These are phyloP conservation scores for Verasper variegatus DNA, from an alignment of 2,113 vertebrate genomes.

Conservation along the genomic window DNA sequence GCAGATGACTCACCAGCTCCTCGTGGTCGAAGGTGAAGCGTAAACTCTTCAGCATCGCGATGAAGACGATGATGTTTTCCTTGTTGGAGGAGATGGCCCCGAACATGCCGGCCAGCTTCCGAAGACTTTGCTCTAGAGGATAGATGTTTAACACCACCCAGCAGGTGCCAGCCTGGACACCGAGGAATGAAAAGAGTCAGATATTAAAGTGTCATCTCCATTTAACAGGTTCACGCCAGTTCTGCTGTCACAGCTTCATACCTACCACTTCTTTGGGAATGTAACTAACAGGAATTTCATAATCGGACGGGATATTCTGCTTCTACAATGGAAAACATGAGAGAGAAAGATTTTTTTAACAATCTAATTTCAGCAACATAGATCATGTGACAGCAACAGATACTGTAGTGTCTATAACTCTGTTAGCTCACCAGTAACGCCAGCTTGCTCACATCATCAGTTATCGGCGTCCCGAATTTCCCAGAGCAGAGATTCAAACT, in stretches of 20 bases:
- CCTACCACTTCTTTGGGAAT: constrained; percentile 78
- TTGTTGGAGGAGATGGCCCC: constrained; percentile 75
- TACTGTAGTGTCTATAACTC: not conserved
- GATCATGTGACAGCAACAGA: too few species aligned
- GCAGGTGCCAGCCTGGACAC: constrained; percentile 69
- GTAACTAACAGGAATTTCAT: constrained; percentile 76
- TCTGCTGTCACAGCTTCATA: constrained; percentile 8
- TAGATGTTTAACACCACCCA: constrained; percentile 80
- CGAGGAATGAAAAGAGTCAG: not conserved
- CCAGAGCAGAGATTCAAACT: constrained; percentile 72
- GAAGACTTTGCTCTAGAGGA: constrained; percentile 78
- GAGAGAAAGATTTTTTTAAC: not conserved
- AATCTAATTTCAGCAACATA: not conserved
- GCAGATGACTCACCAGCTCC: constrained; percentile 64
- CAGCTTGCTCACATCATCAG: constrained; percentile 80
- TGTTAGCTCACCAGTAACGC: constrained; percentile 68
- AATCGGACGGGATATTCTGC: constrained; percentile 79
- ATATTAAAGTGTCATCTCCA: not conserved
- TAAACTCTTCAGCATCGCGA: constrained; percentile 76
- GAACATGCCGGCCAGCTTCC: constrained; percentile 69
- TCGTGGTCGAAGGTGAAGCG: constrained; percentile 77
- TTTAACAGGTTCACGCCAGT: not conserved
- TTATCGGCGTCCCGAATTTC: constrained; percentile 75
- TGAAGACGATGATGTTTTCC: constrained; percentile 71
- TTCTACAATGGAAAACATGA: constrained; percentile 46